Conservation (phyloP, 2,888 invertebrate genomes). For the Pecten maximus region DNA sequence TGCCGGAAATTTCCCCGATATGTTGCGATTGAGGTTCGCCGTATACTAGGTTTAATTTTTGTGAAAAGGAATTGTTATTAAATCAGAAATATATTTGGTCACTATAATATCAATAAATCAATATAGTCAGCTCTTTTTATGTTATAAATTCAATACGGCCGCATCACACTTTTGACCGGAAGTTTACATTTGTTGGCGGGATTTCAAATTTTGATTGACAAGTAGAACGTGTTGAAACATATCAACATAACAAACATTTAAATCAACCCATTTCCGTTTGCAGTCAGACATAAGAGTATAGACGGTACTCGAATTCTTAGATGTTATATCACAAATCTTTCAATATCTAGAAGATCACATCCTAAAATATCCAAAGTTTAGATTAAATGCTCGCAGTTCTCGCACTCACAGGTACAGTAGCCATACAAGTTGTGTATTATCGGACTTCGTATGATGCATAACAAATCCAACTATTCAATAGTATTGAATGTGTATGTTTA, state of each 20-base stretch:
- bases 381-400: no score
- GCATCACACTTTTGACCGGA: constrained; percentile 37
- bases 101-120: no score
- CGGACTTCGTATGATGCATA: no score
- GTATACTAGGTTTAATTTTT: background rate
- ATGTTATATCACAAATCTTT: background rate
- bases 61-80: background rate
- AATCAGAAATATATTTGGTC: no score
- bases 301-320: background rate
- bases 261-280: background rate
- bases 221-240: background rate
- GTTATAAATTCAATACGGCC: background rate
- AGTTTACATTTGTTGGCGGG: constrained; percentile 54
- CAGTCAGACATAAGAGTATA: background rate
- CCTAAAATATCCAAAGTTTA: no score
- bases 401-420: no score
- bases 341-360: background rate
- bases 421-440: no score
- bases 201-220: constrained; percentile 49
- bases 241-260: background rate
- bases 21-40: no score
- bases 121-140: no score
- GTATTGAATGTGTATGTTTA: no score
- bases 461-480: no score
- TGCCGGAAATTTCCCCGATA: no score